Conservation (phyloP, 2,888 invertebrate genomes). For the Gisinianus flammeolus region DNA sequence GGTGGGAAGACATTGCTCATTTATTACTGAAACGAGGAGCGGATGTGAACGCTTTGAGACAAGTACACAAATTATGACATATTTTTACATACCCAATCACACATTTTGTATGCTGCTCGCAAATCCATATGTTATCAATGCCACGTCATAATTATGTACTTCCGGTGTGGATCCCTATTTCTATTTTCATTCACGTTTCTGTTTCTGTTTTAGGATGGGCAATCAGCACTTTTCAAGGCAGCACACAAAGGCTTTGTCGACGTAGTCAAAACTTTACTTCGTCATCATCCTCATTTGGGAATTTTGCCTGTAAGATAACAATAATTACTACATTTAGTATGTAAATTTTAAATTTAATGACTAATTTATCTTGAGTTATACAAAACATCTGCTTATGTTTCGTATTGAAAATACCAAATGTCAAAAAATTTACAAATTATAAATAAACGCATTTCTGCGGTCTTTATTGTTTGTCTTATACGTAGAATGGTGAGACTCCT, state of each 20-base stretch:
- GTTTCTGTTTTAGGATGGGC: constrained; percentile 87
- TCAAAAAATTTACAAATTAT: not conserved
- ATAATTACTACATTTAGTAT: constrained; percentile 16
- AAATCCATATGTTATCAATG: not conserved
- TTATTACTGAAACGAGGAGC: constrained; percentile 77
- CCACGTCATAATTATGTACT: constrained; percentile 2
- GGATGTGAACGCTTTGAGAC: constrained; percentile 77
- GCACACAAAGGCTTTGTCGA: constrained; percentile 91
- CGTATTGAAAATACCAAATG: not conserved
- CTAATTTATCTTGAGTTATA: not conserved
- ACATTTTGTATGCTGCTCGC: too few relatives aligned
- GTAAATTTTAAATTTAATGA: not conserved
- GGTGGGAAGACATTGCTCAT: not conserved
- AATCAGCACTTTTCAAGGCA: constrained; percentile 92
- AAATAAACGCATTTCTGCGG: not conserved
- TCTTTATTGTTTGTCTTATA: constrained; percentile 6
- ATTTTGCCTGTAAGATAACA: constrained; percentile 74
- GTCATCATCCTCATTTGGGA: constrained; percentile 80
- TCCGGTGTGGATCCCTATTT: constrained; percentile 2
- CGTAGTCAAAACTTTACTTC: constrained; percentile 82
- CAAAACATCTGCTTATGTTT: too few relatives aligned
- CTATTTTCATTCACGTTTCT: too few relatives aligned
- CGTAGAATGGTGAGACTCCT: constrained; percentile 87
- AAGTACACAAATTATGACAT: constrained; percentile 66
- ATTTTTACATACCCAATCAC: not conserved